phyloP scores from a whole-genome alignment of 2,888 invertebrate species.

The Pocota personata region DNA sequence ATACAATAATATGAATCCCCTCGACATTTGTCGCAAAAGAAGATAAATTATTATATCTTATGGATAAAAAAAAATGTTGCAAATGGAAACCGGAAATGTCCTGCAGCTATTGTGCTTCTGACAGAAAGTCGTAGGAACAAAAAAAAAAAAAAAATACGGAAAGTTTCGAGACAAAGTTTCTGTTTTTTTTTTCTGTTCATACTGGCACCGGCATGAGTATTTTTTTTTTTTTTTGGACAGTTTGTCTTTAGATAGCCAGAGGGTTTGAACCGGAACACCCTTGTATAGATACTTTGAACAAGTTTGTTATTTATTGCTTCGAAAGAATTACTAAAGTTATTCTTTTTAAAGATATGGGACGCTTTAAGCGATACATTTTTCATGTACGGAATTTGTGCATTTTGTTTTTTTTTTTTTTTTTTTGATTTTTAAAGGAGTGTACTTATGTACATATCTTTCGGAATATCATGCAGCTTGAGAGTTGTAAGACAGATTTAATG shows the following conservation, averaged over 20 bases:
- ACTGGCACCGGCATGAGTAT: background rate
- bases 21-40: background rate
- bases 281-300: conserved; percentile 13
- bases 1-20: background rate
- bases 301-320: conserved; percentile 39
- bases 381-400: background rate
- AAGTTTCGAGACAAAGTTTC: conserved; percentile 9
- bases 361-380: conserved; percentile 8
- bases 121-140: background rate
- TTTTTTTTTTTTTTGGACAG: background rate
- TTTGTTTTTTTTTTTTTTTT: background rate
- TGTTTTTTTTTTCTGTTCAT: background rate
- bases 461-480: background rate
- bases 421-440: too few relatives aligned
- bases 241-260: conserved; percentile 5
- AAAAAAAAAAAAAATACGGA: background rate
- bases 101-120: conserved; percentile 11
- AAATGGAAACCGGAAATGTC: conserved; percentile 29
- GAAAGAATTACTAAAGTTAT: conserved; percentile 15
- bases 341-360: conserved; percentile 6
- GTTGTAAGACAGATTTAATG: background rate
- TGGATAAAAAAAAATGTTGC: background rate
- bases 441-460: background rate
- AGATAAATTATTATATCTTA: background rate
- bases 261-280: conserved; percentile 13